Evolutionary conservation across 2,113 vertebrate species (phyloP).

Genomic region (Coryphaenoides rupestris): DNA sequence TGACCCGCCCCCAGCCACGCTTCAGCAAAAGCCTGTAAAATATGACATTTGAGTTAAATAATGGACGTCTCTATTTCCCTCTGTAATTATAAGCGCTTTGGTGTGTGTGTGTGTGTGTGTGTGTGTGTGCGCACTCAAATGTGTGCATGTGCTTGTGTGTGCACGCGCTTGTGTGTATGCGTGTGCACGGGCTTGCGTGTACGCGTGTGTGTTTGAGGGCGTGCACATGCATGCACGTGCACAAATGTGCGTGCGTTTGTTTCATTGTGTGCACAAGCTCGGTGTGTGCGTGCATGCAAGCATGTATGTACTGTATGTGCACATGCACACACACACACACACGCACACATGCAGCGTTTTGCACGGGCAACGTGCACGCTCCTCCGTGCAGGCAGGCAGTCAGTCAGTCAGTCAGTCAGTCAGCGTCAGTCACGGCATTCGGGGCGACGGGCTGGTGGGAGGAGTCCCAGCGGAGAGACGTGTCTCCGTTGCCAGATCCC

Average conservation of each 20-base stretch:
- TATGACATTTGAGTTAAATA: conserved; percentile 45
- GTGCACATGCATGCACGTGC: not conserved
- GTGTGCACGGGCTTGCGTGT: not conserved
- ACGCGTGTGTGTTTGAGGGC: not conserved
- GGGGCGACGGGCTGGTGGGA: too few relatives aligned
- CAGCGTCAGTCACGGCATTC: too few relatives aligned
- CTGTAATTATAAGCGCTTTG: not conserved
- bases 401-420: too few relatives aligned
- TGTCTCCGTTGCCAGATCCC: too few relatives aligned
- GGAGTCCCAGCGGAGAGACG: too few relatives aligned
- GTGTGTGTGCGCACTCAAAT: conserved; percentile 6
- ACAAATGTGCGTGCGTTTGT: not conserved
- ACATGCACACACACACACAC: too few relatives aligned
- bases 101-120: conserved; percentile 5
- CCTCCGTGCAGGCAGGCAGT: too few relatives aligned
- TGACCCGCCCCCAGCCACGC: conserved; percentile 30
- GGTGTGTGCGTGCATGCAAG: not conserved
- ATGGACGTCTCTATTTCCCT: conserved; percentile 30
- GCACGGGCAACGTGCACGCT: too few relatives aligned
- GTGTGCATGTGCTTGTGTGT: not conserved
- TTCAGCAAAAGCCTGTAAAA: conserved; percentile 23
- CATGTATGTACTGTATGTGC: not conserved
- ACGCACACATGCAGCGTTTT: too few relatives aligned
- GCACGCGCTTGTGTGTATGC: conserved; percentile 5
- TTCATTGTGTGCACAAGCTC: not conserved